These are phyloP conservation scores for Brachypodius melanocephalos DNA, from an alignment of 2,113 vertebrate species.

Conservation along the genomic window DNA sequence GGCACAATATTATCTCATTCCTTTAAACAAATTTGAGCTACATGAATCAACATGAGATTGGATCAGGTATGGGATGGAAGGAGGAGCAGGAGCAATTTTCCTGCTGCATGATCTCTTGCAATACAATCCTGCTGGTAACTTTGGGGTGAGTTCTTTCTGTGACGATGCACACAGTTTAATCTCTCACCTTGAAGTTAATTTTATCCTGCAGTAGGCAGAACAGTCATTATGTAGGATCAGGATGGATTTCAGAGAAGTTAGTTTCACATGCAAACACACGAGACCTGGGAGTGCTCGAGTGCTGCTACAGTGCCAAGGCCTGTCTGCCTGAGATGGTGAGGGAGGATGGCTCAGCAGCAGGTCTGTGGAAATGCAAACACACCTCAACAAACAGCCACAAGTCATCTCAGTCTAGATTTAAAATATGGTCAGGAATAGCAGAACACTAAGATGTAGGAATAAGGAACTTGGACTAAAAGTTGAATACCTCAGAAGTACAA, in stretches of 20 bases:
- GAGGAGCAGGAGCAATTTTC: neutral
- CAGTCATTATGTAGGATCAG: neutral
- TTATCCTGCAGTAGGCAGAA: slow-evolving; percentile 33
- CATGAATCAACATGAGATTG: neutral
- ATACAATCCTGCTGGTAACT: neutral
- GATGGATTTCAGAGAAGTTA: neutral
- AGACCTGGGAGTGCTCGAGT: neutral
- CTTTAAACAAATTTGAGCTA: neutral
- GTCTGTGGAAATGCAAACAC: neutral
- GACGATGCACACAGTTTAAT: neutral
- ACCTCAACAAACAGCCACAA: neutral
- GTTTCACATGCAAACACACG: neutral
- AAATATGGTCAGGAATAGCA: neutral
- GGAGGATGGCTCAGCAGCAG: neutral
- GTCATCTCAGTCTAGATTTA: neutral
- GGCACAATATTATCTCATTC: neutral
- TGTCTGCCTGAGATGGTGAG: neutral
- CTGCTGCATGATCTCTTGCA: neutral
- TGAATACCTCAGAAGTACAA: neutral
- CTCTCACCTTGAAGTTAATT: slow-evolving; percentile 56
- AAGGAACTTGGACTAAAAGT: neutral
- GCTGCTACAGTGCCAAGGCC: neutral
- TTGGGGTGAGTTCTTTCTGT: neutral
- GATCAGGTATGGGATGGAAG: neutral
- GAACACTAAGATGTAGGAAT: neutral